These are phyloP conservation scores for Enteromius thamalakanensis DNA, from an alignment of 2,797 vertebrate genomes.

Conservation along the genomic window DNA sequence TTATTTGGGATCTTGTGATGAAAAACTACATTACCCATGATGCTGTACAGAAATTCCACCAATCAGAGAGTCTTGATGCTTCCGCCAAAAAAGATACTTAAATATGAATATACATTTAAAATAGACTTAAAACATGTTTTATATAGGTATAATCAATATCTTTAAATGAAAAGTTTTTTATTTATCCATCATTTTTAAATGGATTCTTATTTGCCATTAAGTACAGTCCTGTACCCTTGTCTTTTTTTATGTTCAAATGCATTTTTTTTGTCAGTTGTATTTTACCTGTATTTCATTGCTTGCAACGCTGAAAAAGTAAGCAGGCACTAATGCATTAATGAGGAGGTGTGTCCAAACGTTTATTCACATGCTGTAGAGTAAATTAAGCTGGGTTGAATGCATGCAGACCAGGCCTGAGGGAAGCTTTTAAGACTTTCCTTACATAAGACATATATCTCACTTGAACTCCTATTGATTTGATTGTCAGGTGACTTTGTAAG, in stretches of 20 bases:
- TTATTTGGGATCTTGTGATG: not conserved
- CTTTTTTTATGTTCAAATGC: not conserved
- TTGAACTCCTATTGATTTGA: not conserved
- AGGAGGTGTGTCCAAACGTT: not conserved
- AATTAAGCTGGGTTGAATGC: not conserved
- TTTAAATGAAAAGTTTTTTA: not conserved
- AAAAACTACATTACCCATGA: slow-evolving; percentile 4
- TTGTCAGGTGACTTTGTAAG: slow-evolving; percentile 16
- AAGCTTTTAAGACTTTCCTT: slow-evolving; percentile 18
- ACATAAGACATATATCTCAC: slow-evolving; percentile 8
- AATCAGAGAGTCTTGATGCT: not conserved
- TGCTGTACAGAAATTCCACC: not conserved
- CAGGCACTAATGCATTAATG: not conserved
- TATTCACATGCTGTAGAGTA: not conserved
- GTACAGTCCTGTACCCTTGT: not conserved
- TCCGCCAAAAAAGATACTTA: not conserved
- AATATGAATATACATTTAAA: not conserved
- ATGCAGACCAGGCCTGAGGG: slow-evolving; percentile 20
- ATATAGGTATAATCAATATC: not conserved
- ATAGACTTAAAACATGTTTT: not conserved
- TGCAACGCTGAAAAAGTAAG: not conserved
- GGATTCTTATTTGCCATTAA: not conserved
- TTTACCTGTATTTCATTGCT: not conserved
- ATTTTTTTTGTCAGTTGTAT: no score
- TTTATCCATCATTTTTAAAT: not conserved